Evolutionary conservation across 2,888 invertebrate genomes (phyloP), one percentile per base, ranked within the genome.

Genomic region (Bruchidius siliquastri): DNA sequence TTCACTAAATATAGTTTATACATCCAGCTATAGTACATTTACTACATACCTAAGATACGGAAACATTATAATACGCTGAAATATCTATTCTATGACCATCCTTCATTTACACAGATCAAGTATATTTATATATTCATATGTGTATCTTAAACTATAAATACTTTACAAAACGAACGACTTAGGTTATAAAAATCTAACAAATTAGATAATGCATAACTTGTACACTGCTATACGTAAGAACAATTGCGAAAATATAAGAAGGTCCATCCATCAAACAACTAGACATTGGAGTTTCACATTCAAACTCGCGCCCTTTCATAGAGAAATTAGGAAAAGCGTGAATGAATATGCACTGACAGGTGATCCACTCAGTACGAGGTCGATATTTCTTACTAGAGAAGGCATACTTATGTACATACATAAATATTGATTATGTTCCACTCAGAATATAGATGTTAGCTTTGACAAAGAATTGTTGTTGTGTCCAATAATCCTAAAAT

Each of bases 121-220:
- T 49, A 49, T 49, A 26, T n/a, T n/a, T n/a, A n/a, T 26, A 26
- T 26, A 26, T 26, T 26, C 13, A 49, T 49, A 49, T 49, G 49
- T 49, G 3, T 77, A 77, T 73, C 75, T 80, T 79, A 80, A 73
- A 81, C 80, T 80, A 79, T 80, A 74, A 77, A 76, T 78, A 80
- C 80, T 81, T 81, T 80, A 80, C 79, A 80, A 79, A 81, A 81
- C 80, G 78, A 78, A 76, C 69, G 32, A 70, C 74, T 72, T 74
- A 70, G 18, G 20, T 66, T 21, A 72, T 72, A 70, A 72, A 72
- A 74, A 71, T 72, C 72, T 72, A 69, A 67, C n/a, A 67, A 69
- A 6, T 1, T 22, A 72, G 49, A 22, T 32, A 66, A 22, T 67
- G 66, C 3, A n/a, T 72, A 21, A 21, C 70, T 66, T 26, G 2